These are phyloP conservation scores for Miniopterus natalensis DNA, from an alignment of 2,113 vertebrate species.

Conservation along the genomic window DNA sequence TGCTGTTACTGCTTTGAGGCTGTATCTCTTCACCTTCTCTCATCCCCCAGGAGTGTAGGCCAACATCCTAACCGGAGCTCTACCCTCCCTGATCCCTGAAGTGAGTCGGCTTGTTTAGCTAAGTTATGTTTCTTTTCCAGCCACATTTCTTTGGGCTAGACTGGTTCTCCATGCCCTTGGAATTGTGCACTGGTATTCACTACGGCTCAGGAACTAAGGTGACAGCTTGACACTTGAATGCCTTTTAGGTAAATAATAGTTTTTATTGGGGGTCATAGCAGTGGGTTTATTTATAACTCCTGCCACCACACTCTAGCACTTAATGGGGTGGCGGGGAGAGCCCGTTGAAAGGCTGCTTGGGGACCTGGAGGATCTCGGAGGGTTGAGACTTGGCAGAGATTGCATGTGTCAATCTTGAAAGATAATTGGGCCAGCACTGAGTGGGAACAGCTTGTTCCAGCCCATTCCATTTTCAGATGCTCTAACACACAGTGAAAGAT, in stretches of 20 bases:
- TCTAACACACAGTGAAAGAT: not conserved
- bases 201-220: conserved; percentile 4
- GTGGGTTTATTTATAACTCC: conserved; percentile 35
- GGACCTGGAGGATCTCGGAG: not conserved
- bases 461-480: conserved; percentile 1
- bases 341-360: conserved; percentile 21
- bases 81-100: not conserved
- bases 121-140: not conserved
- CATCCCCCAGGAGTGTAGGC: not conserved
- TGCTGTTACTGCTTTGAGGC: not conserved
- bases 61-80: not conserved
- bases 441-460: conserved; percentile 7
- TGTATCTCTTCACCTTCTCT: not conserved
- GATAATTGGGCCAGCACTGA: conserved; percentile 52
- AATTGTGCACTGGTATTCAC: not conserved
- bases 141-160: conserved; percentile 7
- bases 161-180: not conserved
- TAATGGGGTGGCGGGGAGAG: not conserved
- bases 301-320: not conserved
- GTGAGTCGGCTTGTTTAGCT: not conserved
- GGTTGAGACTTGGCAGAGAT: not conserved
- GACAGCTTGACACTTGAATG: conserved; percentile 44
- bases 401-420: not conserved
- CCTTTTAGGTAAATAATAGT: conserved; percentile 37
- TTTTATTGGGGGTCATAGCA: not conserved